phyloP scores from a whole-genome alignment of 2,888 invertebrate species.

The Xanthia togata region DNA sequence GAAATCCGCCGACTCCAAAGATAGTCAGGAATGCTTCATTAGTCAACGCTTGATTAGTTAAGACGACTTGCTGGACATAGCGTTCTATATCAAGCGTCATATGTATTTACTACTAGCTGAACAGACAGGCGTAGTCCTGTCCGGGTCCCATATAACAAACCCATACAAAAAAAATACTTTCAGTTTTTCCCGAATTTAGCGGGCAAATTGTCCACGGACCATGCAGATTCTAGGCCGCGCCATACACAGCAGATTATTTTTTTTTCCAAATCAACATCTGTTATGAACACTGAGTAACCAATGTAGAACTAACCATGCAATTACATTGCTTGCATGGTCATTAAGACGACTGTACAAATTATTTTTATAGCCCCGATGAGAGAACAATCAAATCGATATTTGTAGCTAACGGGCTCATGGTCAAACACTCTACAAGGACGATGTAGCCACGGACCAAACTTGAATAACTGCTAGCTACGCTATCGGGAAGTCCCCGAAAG shows the following conservation, averaged over 20 bases:
- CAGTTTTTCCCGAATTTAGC: too few relatives aligned
- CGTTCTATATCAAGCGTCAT: not conserved
- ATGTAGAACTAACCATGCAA: not conserved
- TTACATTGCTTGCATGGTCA: not conserved
- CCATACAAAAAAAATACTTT: too few relatives aligned
- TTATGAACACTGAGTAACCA: not conserved
- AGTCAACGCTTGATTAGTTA: not conserved
- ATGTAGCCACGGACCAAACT: not conserved
- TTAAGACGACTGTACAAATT: not conserved
- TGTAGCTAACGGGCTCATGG: not conserved
- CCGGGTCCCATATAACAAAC: too few relatives aligned
- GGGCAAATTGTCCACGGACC: too few relatives aligned
- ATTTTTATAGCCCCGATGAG: constrained; percentile 13
- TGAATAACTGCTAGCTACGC: not conserved
- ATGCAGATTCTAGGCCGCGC: not conserved
- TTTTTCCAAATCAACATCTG: not conserved
- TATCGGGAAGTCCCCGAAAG: constrained; percentile 7
- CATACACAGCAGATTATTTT: not conserved
- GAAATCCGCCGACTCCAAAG: not conserved
- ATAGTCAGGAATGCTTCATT: not conserved
- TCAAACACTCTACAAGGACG: not conserved
- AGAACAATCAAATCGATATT: constrained; percentile 25
- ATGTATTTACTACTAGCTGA: not conserved
- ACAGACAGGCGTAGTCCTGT: too few relatives aligned
- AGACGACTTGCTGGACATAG: not conserved